Base-by-base conservation (phyloP, 2,888 invertebrate genomes). In the Cosmorhoe ocellata region DNA sequence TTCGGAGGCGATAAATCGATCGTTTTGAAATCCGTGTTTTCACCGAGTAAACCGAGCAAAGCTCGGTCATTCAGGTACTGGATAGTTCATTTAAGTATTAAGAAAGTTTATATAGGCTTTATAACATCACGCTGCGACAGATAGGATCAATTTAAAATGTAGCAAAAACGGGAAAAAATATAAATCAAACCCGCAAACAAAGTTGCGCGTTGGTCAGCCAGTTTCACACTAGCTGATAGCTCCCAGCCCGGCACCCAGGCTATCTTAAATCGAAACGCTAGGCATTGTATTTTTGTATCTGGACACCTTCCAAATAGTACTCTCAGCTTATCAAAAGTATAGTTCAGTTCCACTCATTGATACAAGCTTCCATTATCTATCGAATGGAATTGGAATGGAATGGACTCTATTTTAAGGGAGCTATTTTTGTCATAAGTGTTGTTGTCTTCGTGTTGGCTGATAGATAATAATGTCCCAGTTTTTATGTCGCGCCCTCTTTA, bases 271-370 rank as follows among this genome's bases (percentile, higher is more conserved):
- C 71, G 79, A 34, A 34, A 78, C 75, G 74, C 75, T 78, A 81
- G 77, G 80, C 76, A 83, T 84, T 84, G 86, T 89, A 88, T 89
- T 89, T 89, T 85, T 84, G 77, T 78, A 85, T 81, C 87, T 89
- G 89, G 89, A 85, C 69, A 59, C 59, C 61, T 60, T 88, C 89
- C 89, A 89, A 89, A 85, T 86, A 84, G 81, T 82, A 81, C 84
- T 79, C 82, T 57, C 62, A 59, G 63, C 72, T 74, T 81, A 85
- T 84, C 83, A 84, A 72, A 75, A 72, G 69, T 66, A 62, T 57
- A 56, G 44, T 54, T 53, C 44, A 10, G 26, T 41, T 11, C 22
- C n/a, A n/a, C n/a, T 51, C 61, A 64, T 67, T 65, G 58, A 60
- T 65, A 51, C 56, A 26, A 28, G 39, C 41, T 43, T 36, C 50